Evolutionary conservation across 35 echinoderm and acorn worm species (phyloP), one percentile per base, ranked within the genome.

Genomic region (Heliocidaris tuberculata): DNA sequence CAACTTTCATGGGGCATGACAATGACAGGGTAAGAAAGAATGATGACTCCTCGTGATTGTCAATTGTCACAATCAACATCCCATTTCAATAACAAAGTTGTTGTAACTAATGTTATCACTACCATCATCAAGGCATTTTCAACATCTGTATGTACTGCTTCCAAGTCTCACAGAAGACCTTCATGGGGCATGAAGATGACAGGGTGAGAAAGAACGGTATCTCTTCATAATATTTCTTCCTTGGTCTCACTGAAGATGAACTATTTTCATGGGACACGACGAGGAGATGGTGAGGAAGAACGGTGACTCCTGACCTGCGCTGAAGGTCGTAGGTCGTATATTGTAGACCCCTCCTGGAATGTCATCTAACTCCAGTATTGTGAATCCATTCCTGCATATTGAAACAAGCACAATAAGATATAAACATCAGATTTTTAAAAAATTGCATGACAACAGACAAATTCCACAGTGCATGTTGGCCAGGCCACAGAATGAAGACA

Each of bases 331-430:
- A 47, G 96, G 96, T 93, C 97, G 85, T 49, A 99, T 96, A 48
- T 99, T 99, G 92, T 99, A 99, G 30, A 95, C 97, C 30, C 98
- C 98, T 32, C 98, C 97, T 30, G 95, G 95, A 47, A 99, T n/a
- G 86, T 96, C 94, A 17, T 99, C 98, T 8, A 99, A 49, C 56
- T 99, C 97, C 1, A 97, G 65, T 49, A 96, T 91, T 31, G 85
- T 96, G 94, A 99, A 99, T 47, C 96, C 98, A 54, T 94, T 85
- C 93, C 97, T 99, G 86, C 31, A 56, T 13, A 30, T 17, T 50
- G 92, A 27, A 61, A 48, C 4, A n/a, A 6, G 21, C 52, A 78
- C 21, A 71, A 70, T 8, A 24, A 70, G 21, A 70, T 70, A 19
- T 21, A 70, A 24, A 1, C 60, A 6, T 70, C 5, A 13, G 17